Evolutionary conservation across 2,797 vertebrate genomes (phyloP).

Genomic region (Myiotriccus ornatus): DNA sequence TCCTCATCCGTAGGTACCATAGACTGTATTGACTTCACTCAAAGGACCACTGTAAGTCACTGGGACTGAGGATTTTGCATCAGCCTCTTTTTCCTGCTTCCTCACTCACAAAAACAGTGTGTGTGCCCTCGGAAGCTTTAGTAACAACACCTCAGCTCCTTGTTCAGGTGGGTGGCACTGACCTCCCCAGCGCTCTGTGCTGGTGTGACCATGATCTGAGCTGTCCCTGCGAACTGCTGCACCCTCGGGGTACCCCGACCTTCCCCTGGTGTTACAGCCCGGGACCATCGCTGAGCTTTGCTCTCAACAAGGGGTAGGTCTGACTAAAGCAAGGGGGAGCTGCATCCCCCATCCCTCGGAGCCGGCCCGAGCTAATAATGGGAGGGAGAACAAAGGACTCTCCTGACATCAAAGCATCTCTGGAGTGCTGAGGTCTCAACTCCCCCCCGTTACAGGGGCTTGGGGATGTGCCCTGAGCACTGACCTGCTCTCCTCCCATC

Average conservation of each 20-base stretch:
- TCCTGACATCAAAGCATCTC: background rate
- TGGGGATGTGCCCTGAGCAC: background rate
- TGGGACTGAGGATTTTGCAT: background rate
- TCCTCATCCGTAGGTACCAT: rapidly evolving
- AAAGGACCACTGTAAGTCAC: background rate
- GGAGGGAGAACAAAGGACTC: background rate
- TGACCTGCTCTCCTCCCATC: background rate
- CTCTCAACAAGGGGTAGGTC: background rate
- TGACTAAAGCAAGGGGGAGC: background rate
- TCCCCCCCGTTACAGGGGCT: rapidly evolving
- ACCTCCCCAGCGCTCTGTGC: background rate
- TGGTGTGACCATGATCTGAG: rapidly evolving
- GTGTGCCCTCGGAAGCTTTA: background rate
- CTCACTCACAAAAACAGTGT: background rate
- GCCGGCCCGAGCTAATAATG: background rate
- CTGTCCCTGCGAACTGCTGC: background rate
- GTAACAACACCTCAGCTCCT: background rate
- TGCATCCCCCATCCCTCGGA: rapidly evolving
- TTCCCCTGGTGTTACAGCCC: background rate
- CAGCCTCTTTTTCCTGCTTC: background rate
- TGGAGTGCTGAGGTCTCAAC: background rate
- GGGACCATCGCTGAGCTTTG: rapidly evolving
- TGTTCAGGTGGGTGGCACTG: background rate
- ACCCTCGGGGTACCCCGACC: rapidly evolving
- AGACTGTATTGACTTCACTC: background rate